These are phyloP conservation scores for Corydoras sp. DNA, from an alignment of 2,113 vertebrate species.

Conservation along the genomic window DNA sequence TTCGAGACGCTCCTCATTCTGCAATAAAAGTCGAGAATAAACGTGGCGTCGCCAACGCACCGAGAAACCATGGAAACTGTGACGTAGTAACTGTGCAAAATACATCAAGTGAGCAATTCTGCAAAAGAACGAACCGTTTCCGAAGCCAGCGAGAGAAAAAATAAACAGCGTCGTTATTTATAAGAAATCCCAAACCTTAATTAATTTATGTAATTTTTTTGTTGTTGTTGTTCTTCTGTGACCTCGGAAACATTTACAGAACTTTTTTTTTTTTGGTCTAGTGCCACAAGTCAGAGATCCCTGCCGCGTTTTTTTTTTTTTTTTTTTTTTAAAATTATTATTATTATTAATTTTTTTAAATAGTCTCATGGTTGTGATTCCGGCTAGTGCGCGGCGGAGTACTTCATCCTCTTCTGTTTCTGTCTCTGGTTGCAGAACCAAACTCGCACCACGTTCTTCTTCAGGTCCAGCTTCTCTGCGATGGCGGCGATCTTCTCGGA, in stretches of 20 bases:
- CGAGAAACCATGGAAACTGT: neutral
- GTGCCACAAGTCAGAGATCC: conserved; percentile 48
- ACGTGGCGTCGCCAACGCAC: neutral
- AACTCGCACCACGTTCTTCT: conserved; percentile 91
- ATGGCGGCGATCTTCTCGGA: conserved; percentile 90
- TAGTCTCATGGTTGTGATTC: too few species aligned
- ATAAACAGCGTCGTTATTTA: too few species aligned
- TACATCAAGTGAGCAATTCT: neutral
- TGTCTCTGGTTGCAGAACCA: conserved; percentile 95
- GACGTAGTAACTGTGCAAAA: conserved; percentile 13
- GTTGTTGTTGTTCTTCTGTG: neutral
- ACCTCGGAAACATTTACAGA: too few species aligned
- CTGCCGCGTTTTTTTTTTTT: conserved; percentile 51
- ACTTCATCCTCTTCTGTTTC: conserved; percentile 95
- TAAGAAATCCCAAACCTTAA: too few species aligned
- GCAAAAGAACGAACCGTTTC: too few species aligned
- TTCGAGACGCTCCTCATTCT: neutral
- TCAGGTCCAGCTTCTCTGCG: conserved; percentile 87
- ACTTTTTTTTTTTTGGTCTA: neutral
- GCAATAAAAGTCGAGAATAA: conserved; percentile 1
- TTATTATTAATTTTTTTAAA: neutral
- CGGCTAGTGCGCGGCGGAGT: conserved; percentile 74
- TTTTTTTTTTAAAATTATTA: neutral
- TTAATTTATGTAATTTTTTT: neutral
- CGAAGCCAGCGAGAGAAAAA: too few species aligned